Evolutionary conservation across 2,888 invertebrate species (phyloP), one percentile per base, ranked within the genome.

Genomic region (Branchipolynoe longqiensis): DNA sequence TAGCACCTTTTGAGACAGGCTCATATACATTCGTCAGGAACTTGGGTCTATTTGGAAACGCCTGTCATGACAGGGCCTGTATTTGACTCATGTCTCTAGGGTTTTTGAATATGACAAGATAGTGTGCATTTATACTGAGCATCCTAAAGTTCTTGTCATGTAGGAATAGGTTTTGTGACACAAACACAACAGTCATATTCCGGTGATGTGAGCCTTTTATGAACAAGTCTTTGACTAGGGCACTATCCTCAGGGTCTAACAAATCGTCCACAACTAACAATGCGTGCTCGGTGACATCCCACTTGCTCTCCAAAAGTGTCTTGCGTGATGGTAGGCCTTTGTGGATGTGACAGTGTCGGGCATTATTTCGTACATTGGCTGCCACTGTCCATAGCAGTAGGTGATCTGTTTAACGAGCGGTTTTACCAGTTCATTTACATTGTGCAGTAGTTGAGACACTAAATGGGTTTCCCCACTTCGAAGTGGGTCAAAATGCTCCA

Each of bases 301-400:
- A n/a, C n/a, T n/a, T n/a, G n/a, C n/a, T n/a, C n/a, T n/a, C n/a
- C n/a, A n/a, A n/a, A n/a, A n/a, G n/a, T n/a, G n/a, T n/a, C n/a
- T n/a, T n/a, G n/a, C n/a, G n/a, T n/a, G n/a, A n/a, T n/a, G n/a
- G n/a, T n/a, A n/a, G n/a, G n/a, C n/a, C n/a, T n/a, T n/a, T n/a
- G n/a, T n/a, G n/a, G n/a, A n/a, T n/a, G n/a, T n/a, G n/a, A n/a
- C n/a, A n/a, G n/a, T n/a, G n/a, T n/a, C n/a, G n/a, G n/a, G n/a
- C n/a, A n/a, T n/a, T n/a, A n/a, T n/a, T n/a, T n/a, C n/a, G n/a
- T 4, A n/a, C 31, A 12, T 28, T 3, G 2, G 3, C 36, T 64
- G 64, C 64, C 64, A 64, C 3, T 18, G 4, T n/a, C 64, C 64
- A n/a, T 64, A 64, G 36, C 64, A 64, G 14, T 64, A 64, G 18